Evolutionary conservation across 1,140 invertebrate genomes (phyloP).

Genomic region (Copidosoma floridanum): DNA sequence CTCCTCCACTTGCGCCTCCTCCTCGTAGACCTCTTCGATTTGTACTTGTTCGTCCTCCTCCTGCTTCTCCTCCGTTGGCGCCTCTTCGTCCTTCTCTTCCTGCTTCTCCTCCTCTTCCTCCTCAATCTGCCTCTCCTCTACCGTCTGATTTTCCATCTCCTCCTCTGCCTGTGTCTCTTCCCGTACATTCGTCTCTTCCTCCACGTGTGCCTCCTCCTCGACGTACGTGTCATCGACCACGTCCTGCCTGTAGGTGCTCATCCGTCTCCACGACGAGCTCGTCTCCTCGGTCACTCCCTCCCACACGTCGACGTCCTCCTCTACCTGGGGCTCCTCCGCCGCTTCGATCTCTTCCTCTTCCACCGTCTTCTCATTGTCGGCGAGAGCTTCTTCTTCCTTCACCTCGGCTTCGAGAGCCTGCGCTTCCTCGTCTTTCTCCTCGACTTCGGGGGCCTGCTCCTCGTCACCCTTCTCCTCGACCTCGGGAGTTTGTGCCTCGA

Average conservation of each 20-base stretch:
- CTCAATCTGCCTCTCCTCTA: background rate
- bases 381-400: background rate
- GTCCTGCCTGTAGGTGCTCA: background rate
- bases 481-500: no score
- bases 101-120: background rate
- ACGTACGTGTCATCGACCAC: background rate
- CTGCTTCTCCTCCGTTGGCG: background rate
- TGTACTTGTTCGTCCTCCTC: background rate
- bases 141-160: background rate
- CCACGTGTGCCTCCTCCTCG: background rate
- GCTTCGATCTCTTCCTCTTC: conserved; percentile 7
- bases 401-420: conserved; percentile 14
- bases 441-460: conserved; percentile 13
- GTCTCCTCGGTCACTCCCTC: background rate
- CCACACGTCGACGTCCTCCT: background rate
- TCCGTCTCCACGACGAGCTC: background rate
- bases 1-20: background rate
- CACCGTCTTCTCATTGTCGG: background rate
- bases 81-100: background rate
- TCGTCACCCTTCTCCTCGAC: background rate
- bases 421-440: conserved; percentile 18
- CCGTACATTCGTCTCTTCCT: background rate
- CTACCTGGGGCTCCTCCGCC: conserved; percentile 21
- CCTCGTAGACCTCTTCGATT: background rate
- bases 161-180: background rate